Evolutionary conservation across 2,888 invertebrate genomes (phyloP).

Genomic region (Xanthia icteritia): DNA sequence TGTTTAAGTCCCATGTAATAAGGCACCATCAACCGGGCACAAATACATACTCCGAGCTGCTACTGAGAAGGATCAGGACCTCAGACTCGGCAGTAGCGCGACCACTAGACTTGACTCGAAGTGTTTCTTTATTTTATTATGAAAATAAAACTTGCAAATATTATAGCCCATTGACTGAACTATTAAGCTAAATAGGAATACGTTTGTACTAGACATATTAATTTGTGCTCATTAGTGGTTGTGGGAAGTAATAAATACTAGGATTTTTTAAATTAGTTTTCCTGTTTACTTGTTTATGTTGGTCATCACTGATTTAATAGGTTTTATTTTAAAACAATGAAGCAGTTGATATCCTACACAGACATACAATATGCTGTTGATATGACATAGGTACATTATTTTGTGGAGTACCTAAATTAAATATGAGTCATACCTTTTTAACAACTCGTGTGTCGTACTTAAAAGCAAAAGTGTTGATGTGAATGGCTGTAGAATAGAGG

Average conservation of each 20-base stretch:
- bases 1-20: too few species aligned
- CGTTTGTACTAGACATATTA: not conserved
- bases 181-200: too few species aligned
- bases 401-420: not conserved
- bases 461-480: not conserved
- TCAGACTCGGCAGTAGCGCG: too few species aligned
- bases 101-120: too few species aligned
- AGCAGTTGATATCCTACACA: constrained; percentile 10
- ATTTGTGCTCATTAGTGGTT: not conserved
- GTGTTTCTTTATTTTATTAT: too few species aligned
- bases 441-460: not conserved
- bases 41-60: too few species aligned
- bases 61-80: too few species aligned
- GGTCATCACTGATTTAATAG: not conserved
- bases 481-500: not conserved
- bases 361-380: not conserved
- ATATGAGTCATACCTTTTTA: not conserved
- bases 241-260: not conserved
- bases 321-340: constrained; percentile 1
- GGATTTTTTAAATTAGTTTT: not conserved
- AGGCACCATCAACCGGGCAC: too few species aligned
- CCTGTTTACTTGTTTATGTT: constrained; percentile 11
- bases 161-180: too few species aligned
- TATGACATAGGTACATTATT: not conserved
- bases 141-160: too few species aligned